Conservation (phyloP, 2,888 invertebrate species). For the Melipona beecheii region DNA sequence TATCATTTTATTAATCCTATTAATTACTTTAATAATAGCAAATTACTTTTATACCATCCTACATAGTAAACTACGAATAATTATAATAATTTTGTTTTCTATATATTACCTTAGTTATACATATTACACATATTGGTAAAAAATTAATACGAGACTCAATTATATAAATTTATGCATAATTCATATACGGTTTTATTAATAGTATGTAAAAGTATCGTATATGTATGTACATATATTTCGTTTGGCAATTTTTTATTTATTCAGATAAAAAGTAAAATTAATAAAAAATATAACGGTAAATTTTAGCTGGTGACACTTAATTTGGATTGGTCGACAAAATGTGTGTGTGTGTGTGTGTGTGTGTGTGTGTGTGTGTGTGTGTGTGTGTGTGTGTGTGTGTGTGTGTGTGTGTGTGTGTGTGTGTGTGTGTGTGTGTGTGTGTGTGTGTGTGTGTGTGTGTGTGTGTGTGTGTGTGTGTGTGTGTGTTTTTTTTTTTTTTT, state of each 20-base stretch:
- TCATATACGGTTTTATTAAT: background rate
- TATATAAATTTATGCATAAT: background rate
- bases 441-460: background rate
- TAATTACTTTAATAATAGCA: background rate
- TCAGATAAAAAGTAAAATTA: background rate
- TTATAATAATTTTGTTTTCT: background rate
- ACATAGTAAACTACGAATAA: background rate
- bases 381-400: background rate
- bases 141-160: background rate
- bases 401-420: rapidly evolving
- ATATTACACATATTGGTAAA: background rate
- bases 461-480: background rate
- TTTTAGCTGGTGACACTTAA: background rate
- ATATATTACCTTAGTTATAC: background rate
- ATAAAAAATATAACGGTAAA: background rate
- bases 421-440: rapidly evolving
- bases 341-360: rapidly evolving
- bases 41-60: background rate
- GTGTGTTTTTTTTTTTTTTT: background rate
- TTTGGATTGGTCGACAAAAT: background rate
- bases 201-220: background rate
- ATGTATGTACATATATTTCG: background rate
- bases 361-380: background rate
- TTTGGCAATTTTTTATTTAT: background rate
- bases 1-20: background rate